These are phyloP conservation scores for Pocillopora grandis DNA, from an alignment of 92 coral and sea anemone genomes.

Conservation along the genomic window DNA sequence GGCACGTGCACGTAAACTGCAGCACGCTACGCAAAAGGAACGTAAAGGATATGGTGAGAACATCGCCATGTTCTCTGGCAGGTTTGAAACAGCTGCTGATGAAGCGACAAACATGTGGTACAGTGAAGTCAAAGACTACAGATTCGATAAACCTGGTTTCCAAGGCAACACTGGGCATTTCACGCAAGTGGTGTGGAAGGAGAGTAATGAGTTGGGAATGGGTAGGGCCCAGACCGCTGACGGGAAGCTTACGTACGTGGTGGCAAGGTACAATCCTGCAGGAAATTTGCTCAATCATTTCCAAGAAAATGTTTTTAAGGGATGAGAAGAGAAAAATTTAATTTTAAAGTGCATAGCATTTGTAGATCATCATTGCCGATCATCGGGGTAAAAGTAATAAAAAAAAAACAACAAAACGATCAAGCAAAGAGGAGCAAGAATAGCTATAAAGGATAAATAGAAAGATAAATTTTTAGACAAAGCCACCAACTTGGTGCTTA, in stretches of 20 bases:
- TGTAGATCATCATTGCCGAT: too few species aligned
- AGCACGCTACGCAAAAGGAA: conserved; percentile 64
- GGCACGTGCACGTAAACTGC: conserved; percentile 72
- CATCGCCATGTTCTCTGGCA: conserved; percentile 87
- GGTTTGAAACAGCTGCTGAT: conserved; percentile 78
- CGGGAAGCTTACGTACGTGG: conserved; percentile 77
- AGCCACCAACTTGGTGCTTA: too few species aligned
- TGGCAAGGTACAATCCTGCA: conserved; percentile 89
- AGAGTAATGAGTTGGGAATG: conserved; percentile 81
- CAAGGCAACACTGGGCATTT: conserved; percentile 87
- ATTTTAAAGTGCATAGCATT: background rate
- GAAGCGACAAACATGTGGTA: conserved; percentile 90
- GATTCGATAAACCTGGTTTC: conserved; percentile 83
- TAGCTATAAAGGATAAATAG: too few species aligned
- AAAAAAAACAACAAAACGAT: too few species aligned
- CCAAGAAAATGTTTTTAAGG: conserved; percentile 68
- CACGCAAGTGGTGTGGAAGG: conserved; percentile 96
- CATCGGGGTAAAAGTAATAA: too few species aligned
- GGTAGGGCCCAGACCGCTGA: conserved; percentile 81
- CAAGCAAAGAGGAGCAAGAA: too few species aligned
- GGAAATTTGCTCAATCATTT: conserved; percentile 75
- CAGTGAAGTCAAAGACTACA: conserved; percentile 71
- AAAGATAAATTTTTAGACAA: too few species aligned
- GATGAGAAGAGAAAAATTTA: background rate
- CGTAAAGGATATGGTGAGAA: conserved; percentile 86